Percentiles rank a stretch among this genome's conserved stretches.
These are phyloP conservation scores for Coboldia fuscipes DNA, from an alignment of 1,140 invertebrate species.

Conservation along the genomic window DNA sequence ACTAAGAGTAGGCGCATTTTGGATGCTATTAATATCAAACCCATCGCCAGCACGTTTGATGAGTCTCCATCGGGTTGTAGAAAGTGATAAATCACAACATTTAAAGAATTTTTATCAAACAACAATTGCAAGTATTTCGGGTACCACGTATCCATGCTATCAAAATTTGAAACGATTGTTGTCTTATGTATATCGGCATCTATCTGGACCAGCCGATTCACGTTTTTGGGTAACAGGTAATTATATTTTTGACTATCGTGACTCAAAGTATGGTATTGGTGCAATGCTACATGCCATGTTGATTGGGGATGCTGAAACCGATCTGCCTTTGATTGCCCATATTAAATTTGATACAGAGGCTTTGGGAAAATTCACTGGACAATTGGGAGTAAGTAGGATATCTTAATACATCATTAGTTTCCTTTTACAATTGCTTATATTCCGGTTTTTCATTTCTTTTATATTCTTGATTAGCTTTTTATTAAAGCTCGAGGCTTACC, in stretches of 20 bases:
- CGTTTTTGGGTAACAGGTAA: slow-evolving; percentile 35
- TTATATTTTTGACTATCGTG: slow-evolving; percentile 37
- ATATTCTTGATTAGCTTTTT: slow-evolving; percentile 23
- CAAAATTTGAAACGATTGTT: slow-evolving; percentile 32
- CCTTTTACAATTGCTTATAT: not conserved
- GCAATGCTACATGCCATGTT: slow-evolving; percentile 31
- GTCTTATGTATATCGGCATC: slow-evolving; percentile 31
- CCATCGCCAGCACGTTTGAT: slow-evolving; percentile 37
- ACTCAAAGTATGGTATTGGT: slow-evolving; percentile 31
- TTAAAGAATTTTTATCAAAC: slow-evolving; percentile 50
- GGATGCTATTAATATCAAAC: slow-evolving; percentile 33
- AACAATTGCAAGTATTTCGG: slow-evolving; percentile 41
- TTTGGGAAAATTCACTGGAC: slow-evolving; percentile 27
- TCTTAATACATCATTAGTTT: too few species aligned
- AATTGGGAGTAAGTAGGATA: slow-evolving; percentile 25
- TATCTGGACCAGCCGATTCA: slow-evolving; percentile 22
- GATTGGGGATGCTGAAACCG: slow-evolving; percentile 33
- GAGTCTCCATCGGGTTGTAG: slow-evolving; percentile 43
- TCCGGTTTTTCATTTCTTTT: slow-evolving; percentile 3
- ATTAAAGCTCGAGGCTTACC: slow-evolving; percentile 29
- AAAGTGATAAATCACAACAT: slow-evolving; percentile 33
- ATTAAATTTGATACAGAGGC: slow-evolving; percentile 34
- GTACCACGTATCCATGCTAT: slow-evolving; percentile 38
- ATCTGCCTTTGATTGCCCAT: slow-evolving; percentile 33
- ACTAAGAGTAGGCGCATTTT: slow-evolving; percentile 37